Base-by-base conservation (phyloP, 2,797 vertebrate genomes). In the Halcyon smyrnensis region DNA sequence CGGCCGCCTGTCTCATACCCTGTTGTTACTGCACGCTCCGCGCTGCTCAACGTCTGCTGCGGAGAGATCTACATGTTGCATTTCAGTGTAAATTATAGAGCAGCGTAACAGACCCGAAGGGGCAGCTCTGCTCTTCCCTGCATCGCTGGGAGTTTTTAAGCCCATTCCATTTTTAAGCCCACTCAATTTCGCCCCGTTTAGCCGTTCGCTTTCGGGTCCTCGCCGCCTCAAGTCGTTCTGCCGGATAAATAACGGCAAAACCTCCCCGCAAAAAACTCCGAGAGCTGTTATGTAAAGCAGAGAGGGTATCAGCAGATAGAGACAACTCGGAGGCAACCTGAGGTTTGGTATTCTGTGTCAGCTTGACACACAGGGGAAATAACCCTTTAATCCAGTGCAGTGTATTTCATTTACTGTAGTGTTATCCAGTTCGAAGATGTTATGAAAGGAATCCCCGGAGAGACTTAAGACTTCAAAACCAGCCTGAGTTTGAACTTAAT, bases 351-450 rank as follows among this genome's bases (percentile, higher is more conserved):
- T 98, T 98, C 98, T 98, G 98, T 99, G 98, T 98, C 98, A 98
- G 98, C 98, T 87, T 86, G 34, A 96, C 91, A 98, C 98, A 98
- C 98, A 97, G 97, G 99, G 99, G 98, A 99, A 99, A 99, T 99
- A 99, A 99, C 98, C 98, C 98, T 98, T 98, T 99, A 99, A 99
- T 99, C 98, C 98, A 98, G 98, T 98, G 95, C 97, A 98, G 98
- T 98, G 98, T 98, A 99, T 99, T 99, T 99, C 98, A 99, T 98
- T 99, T 98, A 98, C 98, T 98, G 98, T 98, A 98, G 98, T 98
- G 97, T 98, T 98, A 98, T 98, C 98, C 98, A 98, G 98, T 98
- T 98, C 97, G 96, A 97, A 98, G 97, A 98, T 98, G 98, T 98
- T 99, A 98, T 98, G 98, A 99, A 99, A 98, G 97, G 97, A 97